These are phyloP conservation scores for Cydia splendana DNA, from an alignment of 1,140 invertebrate genomes.

Conservation along the genomic window DNA sequence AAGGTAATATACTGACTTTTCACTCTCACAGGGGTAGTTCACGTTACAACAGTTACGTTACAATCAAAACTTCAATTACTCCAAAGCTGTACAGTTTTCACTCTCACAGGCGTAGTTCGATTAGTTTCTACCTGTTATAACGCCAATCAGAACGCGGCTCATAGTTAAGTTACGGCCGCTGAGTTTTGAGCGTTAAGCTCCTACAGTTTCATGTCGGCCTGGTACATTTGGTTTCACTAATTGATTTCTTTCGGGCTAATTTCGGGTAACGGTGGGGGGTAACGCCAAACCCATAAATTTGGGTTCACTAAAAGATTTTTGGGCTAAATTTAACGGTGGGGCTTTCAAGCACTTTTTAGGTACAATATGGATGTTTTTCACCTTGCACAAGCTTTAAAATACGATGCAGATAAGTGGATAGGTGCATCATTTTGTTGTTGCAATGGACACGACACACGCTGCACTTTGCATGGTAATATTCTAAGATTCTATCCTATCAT, in stretches of 20 bases:
- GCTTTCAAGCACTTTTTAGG: not conserved
- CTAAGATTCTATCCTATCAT: not conserved
- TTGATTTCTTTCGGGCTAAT: slow-evolving; percentile 26
- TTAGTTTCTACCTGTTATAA: too few relatives aligned
- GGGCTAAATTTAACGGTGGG: not conserved
- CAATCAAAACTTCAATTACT: too few relatives aligned
- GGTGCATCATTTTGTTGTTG: not conserved
- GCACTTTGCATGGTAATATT: slow-evolving; percentile 23
- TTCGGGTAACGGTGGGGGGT: slow-evolving; percentile 8
- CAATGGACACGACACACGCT: slow-evolving; percentile 30
- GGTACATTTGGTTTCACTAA: slow-evolving; percentile 43
- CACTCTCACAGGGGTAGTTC: slow-evolving; percentile 6
- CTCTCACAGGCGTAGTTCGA: not conserved
- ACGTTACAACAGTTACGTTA: too few relatives aligned
- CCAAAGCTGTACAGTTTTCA: too few relatives aligned
- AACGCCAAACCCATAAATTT: slow-evolving; percentile 29
- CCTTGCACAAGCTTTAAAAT: slow-evolving; percentile 30
- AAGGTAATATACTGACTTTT: slow-evolving; percentile 63
- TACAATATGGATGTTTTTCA: slow-evolving; percentile 7
- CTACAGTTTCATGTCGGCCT: slow-evolving; percentile 36
- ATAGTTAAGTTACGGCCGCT: not conserved
- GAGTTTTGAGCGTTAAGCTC: not conserved
- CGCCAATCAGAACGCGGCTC: slow-evolving; percentile 4
- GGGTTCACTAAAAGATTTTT: slow-evolving; percentile 29
- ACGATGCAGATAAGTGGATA: not conserved